Percentiles rank a stretch among this genome's conserved stretches.
Evolutionary conservation across 2,113 vertebrate species (phyloP).

Genomic region (Hemibagrus wyckioides): DNA sequence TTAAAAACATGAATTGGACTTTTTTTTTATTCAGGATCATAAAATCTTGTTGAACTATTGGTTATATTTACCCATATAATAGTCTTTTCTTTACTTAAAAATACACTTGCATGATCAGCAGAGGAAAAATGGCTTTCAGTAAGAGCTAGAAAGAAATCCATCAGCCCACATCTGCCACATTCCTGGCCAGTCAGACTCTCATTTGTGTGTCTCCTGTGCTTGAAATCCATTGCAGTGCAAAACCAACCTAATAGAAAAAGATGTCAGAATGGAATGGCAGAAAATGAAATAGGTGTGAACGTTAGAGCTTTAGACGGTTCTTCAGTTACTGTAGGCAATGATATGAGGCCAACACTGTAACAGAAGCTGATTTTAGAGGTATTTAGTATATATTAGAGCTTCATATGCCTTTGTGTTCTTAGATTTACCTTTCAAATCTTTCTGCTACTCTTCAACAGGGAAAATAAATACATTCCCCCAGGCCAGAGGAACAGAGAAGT

Average conservation of each 20-base stretch:
- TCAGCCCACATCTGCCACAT: neutral
- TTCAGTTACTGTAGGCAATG: neutral
- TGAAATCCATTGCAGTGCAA: neutral
- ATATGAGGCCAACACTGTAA: neutral
- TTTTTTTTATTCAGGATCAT: neutral
- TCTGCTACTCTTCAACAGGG: constrained; percentile 69
- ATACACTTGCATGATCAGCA: neutral
- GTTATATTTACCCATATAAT: neutral
- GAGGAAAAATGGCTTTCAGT: neutral
- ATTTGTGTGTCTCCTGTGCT: neutral
- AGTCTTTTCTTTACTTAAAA: neutral
- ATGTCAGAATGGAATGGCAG: no score
- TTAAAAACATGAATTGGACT: no score
- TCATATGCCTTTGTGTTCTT: neutral
- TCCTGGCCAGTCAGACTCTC: neutral
- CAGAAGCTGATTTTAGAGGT: neutral
- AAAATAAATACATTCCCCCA: constrained; percentile 97
- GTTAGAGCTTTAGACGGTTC: neutral
- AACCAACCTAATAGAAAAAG: neutral
- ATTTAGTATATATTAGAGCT: neutral
- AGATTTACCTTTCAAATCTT: neutral
- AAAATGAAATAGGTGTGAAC: neutral
- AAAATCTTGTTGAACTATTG: neutral
- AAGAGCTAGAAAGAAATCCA: neutral
- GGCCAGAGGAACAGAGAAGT: constrained; percentile 91